Conservation (phyloP, 2,113 vertebrate species). For the Clarias batrachus region DNA sequence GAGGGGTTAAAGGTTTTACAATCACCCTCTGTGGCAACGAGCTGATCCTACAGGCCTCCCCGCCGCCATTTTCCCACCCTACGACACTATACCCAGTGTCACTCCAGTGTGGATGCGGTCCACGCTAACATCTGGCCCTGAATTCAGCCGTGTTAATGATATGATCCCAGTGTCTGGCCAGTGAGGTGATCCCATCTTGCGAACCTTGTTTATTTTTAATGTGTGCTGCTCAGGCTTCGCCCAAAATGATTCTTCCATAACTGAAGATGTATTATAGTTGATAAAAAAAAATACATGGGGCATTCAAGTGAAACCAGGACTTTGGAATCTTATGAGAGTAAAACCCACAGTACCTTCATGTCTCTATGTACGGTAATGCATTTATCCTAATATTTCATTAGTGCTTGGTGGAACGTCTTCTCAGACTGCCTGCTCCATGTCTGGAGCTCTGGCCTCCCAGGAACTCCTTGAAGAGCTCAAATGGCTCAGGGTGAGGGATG, state of each 20-base stretch:
- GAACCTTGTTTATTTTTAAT: not conserved
- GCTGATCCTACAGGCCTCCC: constrained; percentile 9
- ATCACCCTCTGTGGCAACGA: constrained; percentile 42
- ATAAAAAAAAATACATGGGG: no score
- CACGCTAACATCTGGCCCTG: constrained; percentile 66
- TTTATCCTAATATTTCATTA: no score
- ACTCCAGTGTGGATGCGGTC: constrained; percentile 6
- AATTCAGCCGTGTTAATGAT: constrained; percentile 65
- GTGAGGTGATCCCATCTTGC: constrained; percentile 15
- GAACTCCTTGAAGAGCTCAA: no score
- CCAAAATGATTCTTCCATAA: not conserved
- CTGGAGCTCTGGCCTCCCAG: no score
- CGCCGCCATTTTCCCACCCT: not conserved
- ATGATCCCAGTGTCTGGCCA: constrained; percentile 43
- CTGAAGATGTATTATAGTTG: not conserved
- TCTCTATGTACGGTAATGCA: no score
- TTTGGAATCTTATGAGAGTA: no score
- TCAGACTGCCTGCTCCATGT: no score
- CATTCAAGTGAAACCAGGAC: no score
- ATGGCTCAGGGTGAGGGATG: no score
- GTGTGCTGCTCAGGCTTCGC: not conserved
- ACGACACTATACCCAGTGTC: constrained; percentile 1
- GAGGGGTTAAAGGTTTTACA: constrained; percentile 62
- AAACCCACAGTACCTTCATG: no score
- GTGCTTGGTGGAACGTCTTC: no score